Percentiles rank a stretch among this genome's conserved stretches.
Evolutionary conservation across 2,888 invertebrate species (phyloP).

Genomic region (Aphidius colemani): DNA sequence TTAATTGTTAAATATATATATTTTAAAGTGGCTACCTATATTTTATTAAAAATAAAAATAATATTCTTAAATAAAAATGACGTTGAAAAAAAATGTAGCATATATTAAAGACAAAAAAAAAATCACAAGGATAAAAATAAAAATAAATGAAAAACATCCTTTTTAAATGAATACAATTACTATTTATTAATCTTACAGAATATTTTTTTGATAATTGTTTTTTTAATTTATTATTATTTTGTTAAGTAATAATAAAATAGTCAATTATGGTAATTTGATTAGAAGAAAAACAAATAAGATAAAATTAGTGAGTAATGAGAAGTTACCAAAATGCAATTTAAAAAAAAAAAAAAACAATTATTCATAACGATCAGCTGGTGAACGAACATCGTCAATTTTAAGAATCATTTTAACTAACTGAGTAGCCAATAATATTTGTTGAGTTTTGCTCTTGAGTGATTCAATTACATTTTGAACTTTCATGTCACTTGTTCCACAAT

Average conservation of each 20-base stretch:
- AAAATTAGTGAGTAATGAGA: background rate
- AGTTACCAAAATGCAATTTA: conserved; percentile 2
- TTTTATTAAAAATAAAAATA: no score
- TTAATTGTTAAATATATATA: no score
- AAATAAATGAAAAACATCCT: no score
- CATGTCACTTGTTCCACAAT: conserved; percentile 87
- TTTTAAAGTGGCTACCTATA: no score
- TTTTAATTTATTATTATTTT: conserved; percentile 24
- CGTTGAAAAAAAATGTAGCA: no score
- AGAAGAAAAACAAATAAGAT: no score
- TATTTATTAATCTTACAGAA: conserved; percentile 19
- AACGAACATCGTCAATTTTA: conserved; percentile 96
- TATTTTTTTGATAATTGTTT: conserved; percentile 9
- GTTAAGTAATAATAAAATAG: conserved; percentile 23
- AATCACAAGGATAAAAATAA: no score
- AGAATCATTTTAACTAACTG: conserved; percentile 99
- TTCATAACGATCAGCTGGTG: conserved; percentile 57
- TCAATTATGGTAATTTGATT: background rate
- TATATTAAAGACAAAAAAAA: no score
- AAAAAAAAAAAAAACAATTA: conserved; percentile 14
- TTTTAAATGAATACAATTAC: conserved; percentile 17
- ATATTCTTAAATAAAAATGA: no score
- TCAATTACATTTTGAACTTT: conserved; percentile 93
- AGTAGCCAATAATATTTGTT: conserved; percentile 94
- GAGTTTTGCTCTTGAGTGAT: conserved; percentile 94